Evolutionary conservation across 2,797 vertebrate species (phyloP).

Genomic region (Todus mexicanus): DNA sequence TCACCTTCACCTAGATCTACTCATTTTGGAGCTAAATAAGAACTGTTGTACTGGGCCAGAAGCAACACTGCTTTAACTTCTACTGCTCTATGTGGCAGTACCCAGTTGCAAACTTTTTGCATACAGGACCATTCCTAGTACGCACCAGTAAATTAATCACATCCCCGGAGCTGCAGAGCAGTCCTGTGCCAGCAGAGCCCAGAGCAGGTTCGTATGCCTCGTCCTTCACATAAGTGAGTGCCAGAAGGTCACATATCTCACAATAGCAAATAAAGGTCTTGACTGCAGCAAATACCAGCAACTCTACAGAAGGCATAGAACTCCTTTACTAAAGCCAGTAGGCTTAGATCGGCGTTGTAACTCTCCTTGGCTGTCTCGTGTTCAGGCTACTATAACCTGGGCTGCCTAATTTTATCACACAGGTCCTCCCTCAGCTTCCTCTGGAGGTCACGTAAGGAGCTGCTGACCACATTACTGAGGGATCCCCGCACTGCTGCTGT

Average conservation of each 20-base stretch:
- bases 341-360: not conserved
- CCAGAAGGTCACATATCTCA: not conserved
- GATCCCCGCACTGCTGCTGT: not conserved
- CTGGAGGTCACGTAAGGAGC: not conserved
- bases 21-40: not conserved
- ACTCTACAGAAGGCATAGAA: not conserved
- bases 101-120: not conserved
- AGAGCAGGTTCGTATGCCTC: not conserved
- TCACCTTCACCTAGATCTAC: no score
- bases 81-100: not conserved
- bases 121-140: not conserved
- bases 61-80: not conserved
- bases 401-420: not conserved
- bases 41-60: not conserved
- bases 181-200: not conserved
- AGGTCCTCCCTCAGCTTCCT: not conserved
- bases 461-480: not conserved
- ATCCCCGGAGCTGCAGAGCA: not conserved
- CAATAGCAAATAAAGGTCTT: not conserved
- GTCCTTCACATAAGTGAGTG: accelerated
- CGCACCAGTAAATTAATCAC: not conserved
- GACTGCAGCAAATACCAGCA: not conserved
- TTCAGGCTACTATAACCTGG: not conserved
- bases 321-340: not conserved
- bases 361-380: not conserved